Base-by-base conservation (phyloP, 1,140 invertebrate species). In the Calosoma granatense region DNA sequence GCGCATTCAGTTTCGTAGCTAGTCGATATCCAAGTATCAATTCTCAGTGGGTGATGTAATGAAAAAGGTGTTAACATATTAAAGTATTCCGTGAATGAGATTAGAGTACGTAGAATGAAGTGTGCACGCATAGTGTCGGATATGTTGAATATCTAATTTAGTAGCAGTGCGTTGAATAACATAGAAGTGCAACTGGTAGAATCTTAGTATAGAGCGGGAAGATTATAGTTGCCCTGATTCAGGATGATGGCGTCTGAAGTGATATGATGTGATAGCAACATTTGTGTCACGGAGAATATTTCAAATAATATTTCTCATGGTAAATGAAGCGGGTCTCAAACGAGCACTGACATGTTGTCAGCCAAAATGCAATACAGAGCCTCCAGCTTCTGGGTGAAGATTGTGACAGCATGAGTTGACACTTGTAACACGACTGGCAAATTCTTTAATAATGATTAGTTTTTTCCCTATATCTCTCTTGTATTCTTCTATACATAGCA, bases 291-390 rank as follows among this genome's bases (percentile, higher is more conserved):
- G 17, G 41, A 3, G 41, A 9, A 47, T 47, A 47, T 47, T 47
- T 47, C 41, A 17, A 47, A 47, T 47, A 47, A 47, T 47, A 47
- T 47, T 47, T 47, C 41, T 47, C 17, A 17, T 17, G 41, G 9
- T 47, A 47, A 47, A 47, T 47, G 41, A 47, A 47, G 17, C 41
- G 17, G 3, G 17, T 47, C 41, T 17, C 41, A 47, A 47, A 47
- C 17, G 17, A 47, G 17, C 41, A 47, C 6, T 47, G 41, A 47
- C 41, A 17, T 47, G 41, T 47, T 17, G 41, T 47, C 41, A 47
- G 9, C 6, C 17, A 17, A 47, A 47, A 47, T 47, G 41, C 41
- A 47, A 47, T 47, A 47, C 17, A 47, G 41, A 17, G 9, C 17
- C 9, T 47, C 4, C 17, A 12, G 41, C 17, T 4, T 47, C 15